A percentile compares a stretch with the other conserved stretches of the same genome.
These are phyloP conservation scores for Todiramphus chloris DNA, from an alignment of 2,113 vertebrate species.

Conservation along the genomic window DNA sequence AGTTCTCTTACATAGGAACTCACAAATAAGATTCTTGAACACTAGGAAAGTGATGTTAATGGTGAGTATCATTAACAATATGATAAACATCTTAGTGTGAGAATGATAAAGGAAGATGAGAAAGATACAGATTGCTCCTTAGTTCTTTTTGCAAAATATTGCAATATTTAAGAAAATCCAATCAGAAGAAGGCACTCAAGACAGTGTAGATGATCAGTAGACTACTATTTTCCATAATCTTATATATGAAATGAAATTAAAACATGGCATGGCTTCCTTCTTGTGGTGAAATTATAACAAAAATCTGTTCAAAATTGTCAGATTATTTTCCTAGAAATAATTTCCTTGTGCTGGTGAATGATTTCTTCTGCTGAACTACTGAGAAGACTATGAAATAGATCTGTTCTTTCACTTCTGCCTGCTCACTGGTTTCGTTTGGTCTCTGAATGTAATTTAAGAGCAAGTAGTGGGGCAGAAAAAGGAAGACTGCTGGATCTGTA, in stretches of 20 bases:
- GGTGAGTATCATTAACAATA: background rate
- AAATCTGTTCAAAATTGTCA: background rate
- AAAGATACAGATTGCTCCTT: background rate
- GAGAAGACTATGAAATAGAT: background rate
- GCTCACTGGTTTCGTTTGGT: background rate
- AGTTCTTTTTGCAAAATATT: background rate
- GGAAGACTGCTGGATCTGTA: background rate
- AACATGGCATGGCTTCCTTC: background rate
- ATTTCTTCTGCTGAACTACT: background rate
- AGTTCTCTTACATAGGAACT: background rate
- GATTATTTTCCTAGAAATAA: background rate
- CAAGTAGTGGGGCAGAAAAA: background rate
- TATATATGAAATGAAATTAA: background rate
- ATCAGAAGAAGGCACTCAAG: background rate
- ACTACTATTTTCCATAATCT: background rate
- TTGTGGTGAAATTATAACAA: background rate
- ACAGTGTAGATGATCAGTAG: background rate
- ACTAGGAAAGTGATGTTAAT: background rate
- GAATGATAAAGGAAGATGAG: background rate
- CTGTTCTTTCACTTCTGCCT: background rate
- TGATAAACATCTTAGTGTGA: background rate
- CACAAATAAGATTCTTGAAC: background rate
- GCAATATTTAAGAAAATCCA: background rate
- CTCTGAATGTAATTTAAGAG: background rate
- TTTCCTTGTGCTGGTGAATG: background rate